These are phyloP conservation scores for Rhabditoides inermis DNA, from an alignment of 2,888 invertebrate genomes.

Conservation along the genomic window DNA sequence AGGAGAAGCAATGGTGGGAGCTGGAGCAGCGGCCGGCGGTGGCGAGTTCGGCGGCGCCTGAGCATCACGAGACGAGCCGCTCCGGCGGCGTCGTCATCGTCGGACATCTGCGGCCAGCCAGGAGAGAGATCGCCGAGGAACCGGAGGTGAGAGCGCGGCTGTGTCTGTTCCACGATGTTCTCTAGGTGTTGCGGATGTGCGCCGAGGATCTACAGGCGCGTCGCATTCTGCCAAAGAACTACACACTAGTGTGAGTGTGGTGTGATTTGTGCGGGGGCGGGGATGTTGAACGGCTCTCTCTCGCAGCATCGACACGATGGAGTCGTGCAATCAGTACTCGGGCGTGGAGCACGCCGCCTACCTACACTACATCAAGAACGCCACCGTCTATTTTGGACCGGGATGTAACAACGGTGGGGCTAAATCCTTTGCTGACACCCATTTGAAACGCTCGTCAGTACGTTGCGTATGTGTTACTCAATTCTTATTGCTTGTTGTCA, in stretches of 20 bases:
- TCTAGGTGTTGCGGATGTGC: slow-evolving; percentile 34
- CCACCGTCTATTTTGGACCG: slow-evolving; percentile 49
- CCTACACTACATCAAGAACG: slow-evolving; percentile 47
- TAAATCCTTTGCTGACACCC: not conserved
- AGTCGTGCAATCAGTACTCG: slow-evolving; percentile 45
- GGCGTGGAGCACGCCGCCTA: slow-evolving; percentile 50
- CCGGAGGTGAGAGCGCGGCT: too few relatives aligned
- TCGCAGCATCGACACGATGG: slow-evolving; percentile 48
- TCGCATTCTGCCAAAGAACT: slow-evolving; percentile 32
- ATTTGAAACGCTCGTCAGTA: not conserved
- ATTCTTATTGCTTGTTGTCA: slow-evolving; percentile 8
- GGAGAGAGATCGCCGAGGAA: slow-evolving; percentile 32
- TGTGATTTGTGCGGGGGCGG: not conserved
- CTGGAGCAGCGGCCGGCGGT: too few relatives aligned
- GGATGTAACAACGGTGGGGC: slow-evolving; percentile 47
- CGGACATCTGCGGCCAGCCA: slow-evolving; percentile 34
- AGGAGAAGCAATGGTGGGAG: too few relatives aligned
- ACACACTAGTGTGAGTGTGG: slow-evolving; percentile 20
- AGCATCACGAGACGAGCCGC: too few relatives aligned
- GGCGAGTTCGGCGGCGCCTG: too few relatives aligned
- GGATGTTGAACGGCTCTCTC: not conserved
- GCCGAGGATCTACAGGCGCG: slow-evolving; percentile 30
- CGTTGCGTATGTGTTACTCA: not conserved
- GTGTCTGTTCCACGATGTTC: too few relatives aligned
- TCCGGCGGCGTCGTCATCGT: slow-evolving; percentile 23